Evolutionary conservation across 2,113 vertebrate species (phyloP), one percentile per base, ranked within the genome.

Genomic region (Ramphastos sulfuratus): DNA sequence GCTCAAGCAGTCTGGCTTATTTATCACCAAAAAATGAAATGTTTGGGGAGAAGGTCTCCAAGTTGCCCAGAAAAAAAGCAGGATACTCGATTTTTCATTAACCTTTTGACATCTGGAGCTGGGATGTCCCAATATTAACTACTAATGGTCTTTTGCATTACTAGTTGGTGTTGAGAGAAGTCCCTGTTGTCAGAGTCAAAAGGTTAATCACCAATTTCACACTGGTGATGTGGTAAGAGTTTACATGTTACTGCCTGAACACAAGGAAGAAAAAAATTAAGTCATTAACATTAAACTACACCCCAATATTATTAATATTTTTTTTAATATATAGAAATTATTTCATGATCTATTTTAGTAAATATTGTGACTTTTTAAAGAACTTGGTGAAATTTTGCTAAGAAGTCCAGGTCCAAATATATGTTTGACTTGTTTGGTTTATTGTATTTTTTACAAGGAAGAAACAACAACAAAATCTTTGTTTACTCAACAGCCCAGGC

Each of bases 121-220:
- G 5, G 84, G 88, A 92, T 92, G 86, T 86, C 86, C 95, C 95
- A 83, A 20, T 90, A 83, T 92, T 95, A 95, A 96, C 92, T 90
- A 72, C 87, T 96, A 97, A 95, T 95, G 94, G 87, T 91, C 94
- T 94, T 89, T 95, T 96, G 65, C 74, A 83, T 97, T 95, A 94
- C 94, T 93, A 94, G 85, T 96, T 93, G 95, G 90, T 93, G 56
- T 73, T 89, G 83, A 93, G 87, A 91, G 92, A 95, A 93, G 71
- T 92, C 90, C 81, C 64, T 82, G 46, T 92, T 24, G 12, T 74
- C 72, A 65, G 85, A 95, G 93, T 93, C 92, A 79, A 96, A 97
- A 96, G 93, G 96, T 97, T 97, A 97, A 98, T 96, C 93, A 96
- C 93, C 89, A 94, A 94, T 97, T 97, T 97, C 95, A 96, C 93